Evolutionary conservation across 2,888 invertebrate species (phyloP).

Genomic region (Drosophila paramelanica): DNA sequence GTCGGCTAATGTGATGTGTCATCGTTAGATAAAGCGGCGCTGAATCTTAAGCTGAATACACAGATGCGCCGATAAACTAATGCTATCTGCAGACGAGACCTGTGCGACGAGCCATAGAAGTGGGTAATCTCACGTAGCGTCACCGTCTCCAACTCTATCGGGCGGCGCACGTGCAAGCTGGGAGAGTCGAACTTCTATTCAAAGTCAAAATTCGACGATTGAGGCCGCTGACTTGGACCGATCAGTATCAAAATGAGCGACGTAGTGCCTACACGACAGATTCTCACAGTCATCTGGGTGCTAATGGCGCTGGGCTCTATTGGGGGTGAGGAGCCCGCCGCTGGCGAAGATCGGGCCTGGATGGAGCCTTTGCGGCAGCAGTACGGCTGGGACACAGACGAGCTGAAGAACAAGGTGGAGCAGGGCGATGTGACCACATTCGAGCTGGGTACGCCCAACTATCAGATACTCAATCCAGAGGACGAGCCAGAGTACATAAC

Average conservation of each 20-base stretch:
- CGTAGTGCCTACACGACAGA: constrained; percentile 45
- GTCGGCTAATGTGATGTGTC: constrained; percentile 44
- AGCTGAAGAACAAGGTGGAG: constrained; percentile 68
- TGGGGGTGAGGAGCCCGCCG: constrained; percentile 7
- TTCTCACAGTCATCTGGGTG: constrained; percentile 23
- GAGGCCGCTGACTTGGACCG: constrained; percentile 28
- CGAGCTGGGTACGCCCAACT: constrained; percentile 75
- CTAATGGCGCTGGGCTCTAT: constrained; percentile 25
- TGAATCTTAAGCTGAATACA: not conserved
- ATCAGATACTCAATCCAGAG: constrained; percentile 76
- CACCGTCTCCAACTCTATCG: constrained; percentile 17
- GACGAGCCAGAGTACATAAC: constrained; percentile 80
- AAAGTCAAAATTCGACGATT: constrained; percentile 35
- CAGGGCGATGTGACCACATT: constrained; percentile 77
- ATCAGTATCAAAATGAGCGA: constrained; percentile 68
- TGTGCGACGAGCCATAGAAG: constrained; percentile 25
- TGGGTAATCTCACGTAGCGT: constrained; percentile 63
- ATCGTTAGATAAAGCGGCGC: constrained; percentile 44
- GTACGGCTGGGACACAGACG: constrained; percentile 49
- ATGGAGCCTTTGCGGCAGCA: constrained; percentile 37
- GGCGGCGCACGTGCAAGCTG: constrained; percentile 26
- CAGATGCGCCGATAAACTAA: constrained; percentile 41
- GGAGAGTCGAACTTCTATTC: constrained; percentile 48
- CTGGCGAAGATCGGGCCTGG: constrained; percentile 38
- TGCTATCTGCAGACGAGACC: constrained; percentile 56